Conservation (phyloP, 1,140 invertebrate species). For the Ips nitidus region DNA sequence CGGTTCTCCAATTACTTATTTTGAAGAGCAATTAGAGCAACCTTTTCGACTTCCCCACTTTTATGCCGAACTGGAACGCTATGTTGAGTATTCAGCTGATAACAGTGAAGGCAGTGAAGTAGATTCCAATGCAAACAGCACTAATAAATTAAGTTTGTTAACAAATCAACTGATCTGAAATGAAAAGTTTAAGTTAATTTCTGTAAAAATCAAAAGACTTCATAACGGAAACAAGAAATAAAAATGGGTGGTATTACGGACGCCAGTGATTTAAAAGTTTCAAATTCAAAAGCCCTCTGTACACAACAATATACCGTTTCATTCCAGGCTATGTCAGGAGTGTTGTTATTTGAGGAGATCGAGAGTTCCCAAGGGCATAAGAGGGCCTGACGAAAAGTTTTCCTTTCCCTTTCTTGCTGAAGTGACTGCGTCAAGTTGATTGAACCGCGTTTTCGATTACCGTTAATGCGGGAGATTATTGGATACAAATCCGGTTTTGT, state of each 20-base stretch:
- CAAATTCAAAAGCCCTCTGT: neutral
- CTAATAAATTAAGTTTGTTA: too few species aligned
- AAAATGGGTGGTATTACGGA: too few species aligned
- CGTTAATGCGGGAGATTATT: neutral
- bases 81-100: slow-evolving; percentile 6
- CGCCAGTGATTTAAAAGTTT: too few species aligned
- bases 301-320: slow-evolving; percentile 8
- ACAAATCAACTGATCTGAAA: too few species aligned
- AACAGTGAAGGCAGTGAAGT: slow-evolving; percentile 11
- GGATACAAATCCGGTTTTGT: neutral
- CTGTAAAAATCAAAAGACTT: too few species aligned
- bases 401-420: slow-evolving; percentile 16
- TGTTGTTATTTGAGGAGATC: slow-evolving; percentile 35
- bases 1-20: slow-evolving; percentile 28
- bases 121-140: neutral
- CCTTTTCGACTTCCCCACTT: neutral
- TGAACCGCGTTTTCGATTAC: slow-evolving; percentile 18
- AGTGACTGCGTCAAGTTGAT: slow-evolving; percentile 13
- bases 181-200: too few species aligned
- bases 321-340: slow-evolving; percentile 24
- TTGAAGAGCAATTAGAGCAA: slow-evolving; percentile 24
- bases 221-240: too few species aligned
- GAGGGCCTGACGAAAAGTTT: slow-evolving; percentile 20
- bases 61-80: too few species aligned
- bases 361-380: slow-evolving; percentile 20